Evolutionary conservation across 2,797 vertebrate genomes (phyloP).

Genomic region (Pseudochaenichthys georgianus): DNA sequence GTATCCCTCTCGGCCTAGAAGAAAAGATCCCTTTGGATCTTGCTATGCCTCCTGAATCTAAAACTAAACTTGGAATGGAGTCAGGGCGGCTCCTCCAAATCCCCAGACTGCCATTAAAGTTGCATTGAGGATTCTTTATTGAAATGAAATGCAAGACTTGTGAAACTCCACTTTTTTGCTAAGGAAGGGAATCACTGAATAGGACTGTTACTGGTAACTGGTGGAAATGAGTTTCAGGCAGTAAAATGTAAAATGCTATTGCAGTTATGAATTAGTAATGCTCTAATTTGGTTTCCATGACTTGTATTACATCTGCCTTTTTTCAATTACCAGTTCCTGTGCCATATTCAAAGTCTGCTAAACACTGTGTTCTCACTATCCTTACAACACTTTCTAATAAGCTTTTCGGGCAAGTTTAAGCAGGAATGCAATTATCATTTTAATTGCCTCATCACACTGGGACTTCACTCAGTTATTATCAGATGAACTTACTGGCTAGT

Average conservation of each 20-base stretch:
- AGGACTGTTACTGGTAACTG: constrained; percentile 28
- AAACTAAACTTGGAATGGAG: constrained; percentile 30
- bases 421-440: constrained; percentile 43
- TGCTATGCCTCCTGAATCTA: constrained; percentile 26
- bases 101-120: constrained; percentile 29
- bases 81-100: constrained; percentile 6
- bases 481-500: constrained; percentile 2
- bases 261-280: constrained; percentile 7
- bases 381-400: constrained; percentile 35
- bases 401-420: constrained; percentile 34
- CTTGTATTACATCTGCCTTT: constrained; percentile 27
- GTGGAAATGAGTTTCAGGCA: constrained; percentile 19
- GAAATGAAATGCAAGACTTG: constrained; percentile 21
- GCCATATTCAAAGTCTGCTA: constrained; percentile 28
- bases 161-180: constrained; percentile 1
- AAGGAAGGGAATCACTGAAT: constrained; percentile 2
- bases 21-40: constrained; percentile 29
- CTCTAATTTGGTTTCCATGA: constrained; percentile 27
- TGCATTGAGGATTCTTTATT: constrained; percentile 12
- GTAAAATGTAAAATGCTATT: constrained; percentile 44
- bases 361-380: constrained; percentile 28
- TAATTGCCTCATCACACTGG: constrained; percentile 26
- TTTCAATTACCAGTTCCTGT: constrained; percentile 36
- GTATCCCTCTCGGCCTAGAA: constrained; percentile 17
- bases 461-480: constrained; percentile 21